Conservation (phyloP, 2,113 vertebrate species). For the Phrynocephalus versicolor region DNA sequence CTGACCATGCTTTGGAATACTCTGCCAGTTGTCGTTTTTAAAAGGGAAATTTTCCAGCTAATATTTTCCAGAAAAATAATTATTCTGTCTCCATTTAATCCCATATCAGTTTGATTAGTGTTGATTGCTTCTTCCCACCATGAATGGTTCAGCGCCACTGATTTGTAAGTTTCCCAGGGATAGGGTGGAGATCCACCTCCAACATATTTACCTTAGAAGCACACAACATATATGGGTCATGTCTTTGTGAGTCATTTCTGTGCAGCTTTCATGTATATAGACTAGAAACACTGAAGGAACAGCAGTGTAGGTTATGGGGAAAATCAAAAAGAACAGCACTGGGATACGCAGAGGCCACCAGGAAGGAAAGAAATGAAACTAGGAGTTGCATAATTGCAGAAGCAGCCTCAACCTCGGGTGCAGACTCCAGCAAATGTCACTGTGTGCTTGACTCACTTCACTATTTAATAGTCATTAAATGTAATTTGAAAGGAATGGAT, state of each 20-base stretch:
- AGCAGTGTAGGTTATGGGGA: too few species aligned
- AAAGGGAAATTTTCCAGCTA: too few species aligned
- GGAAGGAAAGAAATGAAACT: neutral
- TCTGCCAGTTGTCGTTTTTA: too few species aligned
- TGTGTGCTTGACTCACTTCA: neutral
- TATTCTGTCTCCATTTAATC: neutral
- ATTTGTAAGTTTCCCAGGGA: neutral
- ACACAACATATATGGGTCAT: neutral
- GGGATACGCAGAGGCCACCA: neutral
- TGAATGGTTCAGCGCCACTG: neutral
- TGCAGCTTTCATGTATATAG: neutral
- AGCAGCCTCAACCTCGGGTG: neutral
- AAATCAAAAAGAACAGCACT: neutral
- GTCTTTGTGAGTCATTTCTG: neutral
- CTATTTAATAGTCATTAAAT: conserved; percentile 1
- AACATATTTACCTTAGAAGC: neutral
- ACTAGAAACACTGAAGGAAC: neutral
- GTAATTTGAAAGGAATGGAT: neutral
- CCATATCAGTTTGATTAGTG: neutral
- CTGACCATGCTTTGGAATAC: too few species aligned
- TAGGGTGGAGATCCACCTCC: neutral
- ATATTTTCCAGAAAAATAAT: too few species aligned
- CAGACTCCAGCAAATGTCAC: neutral
- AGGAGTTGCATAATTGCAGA: neutral
- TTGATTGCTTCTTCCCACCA: neutral